These are phyloP conservation scores for Xyliphius kryptos DNA, from an alignment of 2,113 vertebrate genomes.

Conservation along the genomic window DNA sequence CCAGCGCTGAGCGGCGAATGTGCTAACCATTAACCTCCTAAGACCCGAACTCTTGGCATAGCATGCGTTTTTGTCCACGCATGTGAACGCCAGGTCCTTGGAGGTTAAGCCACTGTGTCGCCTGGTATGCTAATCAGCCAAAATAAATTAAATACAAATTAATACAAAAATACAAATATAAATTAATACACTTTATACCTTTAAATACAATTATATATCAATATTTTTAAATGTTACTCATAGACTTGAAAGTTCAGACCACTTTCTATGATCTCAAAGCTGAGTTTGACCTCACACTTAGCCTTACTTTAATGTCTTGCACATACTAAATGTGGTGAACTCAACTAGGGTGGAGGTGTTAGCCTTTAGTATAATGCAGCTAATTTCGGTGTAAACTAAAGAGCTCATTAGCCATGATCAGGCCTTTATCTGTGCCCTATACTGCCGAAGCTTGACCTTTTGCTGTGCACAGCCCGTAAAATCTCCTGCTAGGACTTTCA, in stretches of 20 bases:
- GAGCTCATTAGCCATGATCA: conserved; percentile 81
- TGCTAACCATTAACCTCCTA: too few relatives aligned
- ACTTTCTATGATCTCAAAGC: conserved; percentile 1
- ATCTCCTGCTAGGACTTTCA: conserved; percentile 64
- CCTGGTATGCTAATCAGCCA: too few relatives aligned
- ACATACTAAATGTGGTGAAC: conserved; percentile 13
- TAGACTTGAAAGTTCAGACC: conserved; percentile 12
- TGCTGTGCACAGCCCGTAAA: conserved; percentile 63
- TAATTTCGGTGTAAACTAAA: conserved; percentile 61
- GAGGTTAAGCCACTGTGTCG: too few relatives aligned
- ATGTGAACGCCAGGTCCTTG: too few relatives aligned
- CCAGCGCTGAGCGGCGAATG: too few relatives aligned
- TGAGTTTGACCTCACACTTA: conserved; percentile 1
- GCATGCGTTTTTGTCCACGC: too few relatives aligned
- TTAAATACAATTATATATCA: neutral
- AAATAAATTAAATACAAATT: too few relatives aligned
- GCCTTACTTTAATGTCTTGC: neutral
- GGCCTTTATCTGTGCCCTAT: conserved; percentile 54
- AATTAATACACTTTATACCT: too few relatives aligned
- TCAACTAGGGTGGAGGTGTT: conserved; percentile 17
- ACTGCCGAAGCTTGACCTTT: conserved; percentile 84
- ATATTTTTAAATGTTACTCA: too few relatives aligned
- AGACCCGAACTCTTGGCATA: too few relatives aligned
- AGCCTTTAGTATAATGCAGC: conserved; percentile 32
- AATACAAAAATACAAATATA: too few relatives aligned